Evolutionary conservation across 2,888 invertebrate genomes (phyloP), one percentile per base, ranked within the genome.

Genomic region (Tholera decimalis): DNA sequence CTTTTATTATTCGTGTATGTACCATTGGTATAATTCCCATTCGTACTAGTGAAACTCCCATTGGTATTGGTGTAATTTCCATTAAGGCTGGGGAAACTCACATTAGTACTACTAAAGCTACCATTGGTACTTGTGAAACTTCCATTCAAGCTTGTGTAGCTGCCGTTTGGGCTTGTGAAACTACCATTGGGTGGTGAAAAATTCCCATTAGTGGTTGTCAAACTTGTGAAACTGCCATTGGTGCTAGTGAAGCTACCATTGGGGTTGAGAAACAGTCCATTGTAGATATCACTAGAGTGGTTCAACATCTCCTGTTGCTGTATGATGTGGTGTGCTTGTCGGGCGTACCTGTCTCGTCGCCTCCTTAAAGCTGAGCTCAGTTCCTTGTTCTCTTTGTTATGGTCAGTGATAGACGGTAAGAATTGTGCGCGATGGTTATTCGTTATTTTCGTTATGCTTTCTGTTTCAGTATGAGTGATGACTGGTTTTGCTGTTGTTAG

Each of bases 291-390:
- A 67, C 83, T 89, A 0, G 92, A 89, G 63, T 88, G 91, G 54
- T 91, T 94, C 9, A 94, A 80, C 70, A 95, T 84, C 92, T 98
- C 98, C 87, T 98, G 96, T 87, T 98, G 98, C 84, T 98, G 98
- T 85, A 97, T 96, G 84, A 98, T 97, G 85, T 98, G 98, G 86
- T 97, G 98, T 60, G 98, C 97, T 88, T 98, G 98, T 71, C 98
- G 96, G 82, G 98, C 98, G 49, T 97, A 98, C 74, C 98, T 96
- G 86, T 98, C 98, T 70, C 98, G 96, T 69, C 98, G 96, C 82
- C 98, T 96, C 83, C 97, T 96, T 73, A 98, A 94, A 57, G 98
- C 98, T 47, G 98, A 97, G 30, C 97, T 98, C 30, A 98, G 97
- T 82, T 98, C 98, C 85, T 97, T 97, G 84, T 90, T 92, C 49